Conservation (phyloP, 2,113 vertebrate species). For the Solea senegalensis region DNA sequence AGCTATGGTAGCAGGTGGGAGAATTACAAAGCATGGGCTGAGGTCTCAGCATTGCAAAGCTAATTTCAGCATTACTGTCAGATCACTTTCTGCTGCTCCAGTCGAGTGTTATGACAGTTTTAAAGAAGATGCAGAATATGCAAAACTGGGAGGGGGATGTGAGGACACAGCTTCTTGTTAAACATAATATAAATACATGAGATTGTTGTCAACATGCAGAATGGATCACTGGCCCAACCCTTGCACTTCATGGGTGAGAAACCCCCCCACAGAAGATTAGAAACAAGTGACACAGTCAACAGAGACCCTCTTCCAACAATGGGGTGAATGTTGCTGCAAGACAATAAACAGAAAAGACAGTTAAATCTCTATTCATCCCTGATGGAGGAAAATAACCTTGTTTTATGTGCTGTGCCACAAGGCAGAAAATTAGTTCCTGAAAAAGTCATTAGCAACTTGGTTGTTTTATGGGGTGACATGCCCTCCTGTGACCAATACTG, state of each 20-base stretch:
- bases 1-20: constrained; percentile 43
- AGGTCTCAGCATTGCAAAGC: constrained; percentile 64
- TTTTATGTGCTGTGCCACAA: constrained; percentile 77
- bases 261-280: neutral
- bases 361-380: constrained; percentile 84
- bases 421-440: constrained; percentile 82
- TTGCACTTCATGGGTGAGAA: constrained; percentile 34
- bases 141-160: neutral
- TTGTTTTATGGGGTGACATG: constrained; percentile 76
- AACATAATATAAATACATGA: constrained; percentile 15
- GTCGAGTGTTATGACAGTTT: constrained; percentile 32
- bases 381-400: constrained; percentile 74
- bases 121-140: constrained; percentile 28
- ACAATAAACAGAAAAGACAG: constrained; percentile 81
- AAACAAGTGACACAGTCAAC: constrained; percentile 42
- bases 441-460: constrained; percentile 83
- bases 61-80: constrained; percentile 70
- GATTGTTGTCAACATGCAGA: constrained; percentile 33
- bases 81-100: constrained; percentile 41
- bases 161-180: constrained; percentile 20
- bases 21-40: constrained; percentile 29
- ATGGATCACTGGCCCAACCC: constrained; percentile 34
- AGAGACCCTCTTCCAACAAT: constrained; percentile 54
- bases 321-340: constrained; percentile 65
- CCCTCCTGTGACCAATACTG: constrained; percentile 73